Conservation (phyloP, 2,113 vertebrate species). For the Brachyhypopomus gauderio region DNA sequence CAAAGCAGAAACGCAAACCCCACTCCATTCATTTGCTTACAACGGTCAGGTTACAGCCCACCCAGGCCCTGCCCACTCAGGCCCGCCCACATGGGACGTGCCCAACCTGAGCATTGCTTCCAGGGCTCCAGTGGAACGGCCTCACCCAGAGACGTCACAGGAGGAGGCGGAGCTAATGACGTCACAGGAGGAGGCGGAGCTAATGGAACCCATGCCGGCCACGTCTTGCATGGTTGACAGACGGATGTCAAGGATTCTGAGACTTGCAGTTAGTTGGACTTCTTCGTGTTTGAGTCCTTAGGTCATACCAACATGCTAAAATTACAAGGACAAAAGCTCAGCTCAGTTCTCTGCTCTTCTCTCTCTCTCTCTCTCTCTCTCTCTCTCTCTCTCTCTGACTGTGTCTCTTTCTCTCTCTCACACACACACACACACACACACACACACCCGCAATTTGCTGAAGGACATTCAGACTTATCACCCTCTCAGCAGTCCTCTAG, state of each 20-base stretch:
- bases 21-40: neutral
- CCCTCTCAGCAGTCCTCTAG: constrained; percentile 41
- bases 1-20: constrained; percentile 47
- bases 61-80: constrained; percentile 52
- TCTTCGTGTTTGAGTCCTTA: neutral
- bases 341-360: neutral
- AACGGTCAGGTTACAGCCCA: neutral
- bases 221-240: constrained; percentile 7
- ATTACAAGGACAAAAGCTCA: constrained; percentile 21
- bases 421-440: constrained; percentile 22
- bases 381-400: neutral
- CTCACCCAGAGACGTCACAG: constrained; percentile 10
- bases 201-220: constrained; percentile 10
- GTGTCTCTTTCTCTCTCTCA: neutral
- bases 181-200: neutral
- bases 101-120: neutral
- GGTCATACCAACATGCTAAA: constrained; percentile 13
- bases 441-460: constrained; percentile 20
- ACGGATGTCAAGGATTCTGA: constrained; percentile 35
- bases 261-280: neutral
- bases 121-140: constrained; percentile 9
- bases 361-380: neutral
- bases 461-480: constrained; percentile 50
- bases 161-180: constrained; percentile 3
- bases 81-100: constrained; percentile 56